Conservation (phyloP, 2,113 vertebrate genomes). For the Pithys albifrons region DNA sequence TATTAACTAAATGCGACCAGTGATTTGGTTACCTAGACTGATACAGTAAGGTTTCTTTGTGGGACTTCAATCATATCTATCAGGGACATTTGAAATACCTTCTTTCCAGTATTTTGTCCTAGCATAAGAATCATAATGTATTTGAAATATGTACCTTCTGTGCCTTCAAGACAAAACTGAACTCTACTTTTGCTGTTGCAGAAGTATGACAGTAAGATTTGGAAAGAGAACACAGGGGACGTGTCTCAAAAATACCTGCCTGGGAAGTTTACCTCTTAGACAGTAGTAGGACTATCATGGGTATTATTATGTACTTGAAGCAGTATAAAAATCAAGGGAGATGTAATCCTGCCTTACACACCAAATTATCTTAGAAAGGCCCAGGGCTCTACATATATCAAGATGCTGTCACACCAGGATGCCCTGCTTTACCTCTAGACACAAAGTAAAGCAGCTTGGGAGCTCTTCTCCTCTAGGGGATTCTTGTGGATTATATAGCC, state of each 20-base stretch:
- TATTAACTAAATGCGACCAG: neutral
- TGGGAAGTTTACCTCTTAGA: neutral
- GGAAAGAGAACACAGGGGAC: neutral
- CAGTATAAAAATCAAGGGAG: neutral
- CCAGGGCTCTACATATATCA: neutral
- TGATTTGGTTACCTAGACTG: neutral
- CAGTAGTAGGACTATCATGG: neutral
- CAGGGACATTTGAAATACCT: neutral
- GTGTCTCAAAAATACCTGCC: neutral
- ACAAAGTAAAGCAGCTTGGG: neutral
- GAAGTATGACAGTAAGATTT: neutral
- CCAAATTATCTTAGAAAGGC: neutral
- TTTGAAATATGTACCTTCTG: neutral
- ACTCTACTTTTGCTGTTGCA: neutral
- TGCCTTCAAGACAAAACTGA: neutral
- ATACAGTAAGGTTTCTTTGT: neutral
- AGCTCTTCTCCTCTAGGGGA: neutral
- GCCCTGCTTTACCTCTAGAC: neutral
- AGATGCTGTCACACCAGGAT: neutral
- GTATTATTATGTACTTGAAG: neutral
- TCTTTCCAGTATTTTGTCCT: neutral
- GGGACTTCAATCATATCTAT: neutral
- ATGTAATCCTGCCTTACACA: neutral
- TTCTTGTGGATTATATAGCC: neutral
- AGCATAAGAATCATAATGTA: neutral